These are phyloP conservation scores for Chloroclysta siterata DNA, from an alignment of 2,888 invertebrate genomes.

Conservation along the genomic window DNA sequence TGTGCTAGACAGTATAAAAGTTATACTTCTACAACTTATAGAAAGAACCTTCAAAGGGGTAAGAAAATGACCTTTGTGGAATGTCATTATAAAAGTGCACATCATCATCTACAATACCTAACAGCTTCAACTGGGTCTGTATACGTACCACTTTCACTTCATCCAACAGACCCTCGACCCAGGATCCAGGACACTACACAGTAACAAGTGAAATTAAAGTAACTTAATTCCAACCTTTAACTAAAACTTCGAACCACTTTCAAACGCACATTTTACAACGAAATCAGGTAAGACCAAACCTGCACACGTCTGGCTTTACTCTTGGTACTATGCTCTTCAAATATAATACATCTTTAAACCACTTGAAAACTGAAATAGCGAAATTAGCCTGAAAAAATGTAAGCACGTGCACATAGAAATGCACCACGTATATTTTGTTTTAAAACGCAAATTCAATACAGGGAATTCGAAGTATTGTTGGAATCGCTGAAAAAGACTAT, in stretches of 20 bases:
- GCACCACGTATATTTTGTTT: slow-evolving; percentile 55
- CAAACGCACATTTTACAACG: slow-evolving; percentile 55
- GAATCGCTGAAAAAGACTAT: slow-evolving; percentile 40
- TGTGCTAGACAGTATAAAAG: background rate
- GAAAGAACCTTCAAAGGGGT: slow-evolving; percentile 10
- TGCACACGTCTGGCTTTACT: slow-evolving; percentile 32
- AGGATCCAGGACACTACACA: slow-evolving; percentile 51
- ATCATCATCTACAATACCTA: slow-evolving; percentile 39
- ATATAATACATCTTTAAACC: slow-evolving; percentile 45
- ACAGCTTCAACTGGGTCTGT: background rate
- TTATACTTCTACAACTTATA: background rate
- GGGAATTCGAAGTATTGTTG: slow-evolving; percentile 29
- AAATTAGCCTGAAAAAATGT: slow-evolving; percentile 75
- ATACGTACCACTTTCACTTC: slow-evolving; percentile 79
- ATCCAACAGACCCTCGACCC: slow-evolving; percentile 60
- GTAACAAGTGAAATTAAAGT: slow-evolving; percentile 61
- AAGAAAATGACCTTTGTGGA: slow-evolving; percentile 54
- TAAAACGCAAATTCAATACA: slow-evolving; percentile 41
- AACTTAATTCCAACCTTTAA: slow-evolving; percentile 64
- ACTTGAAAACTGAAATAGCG: slow-evolving; percentile 59
- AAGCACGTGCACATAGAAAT: slow-evolving; percentile 81
- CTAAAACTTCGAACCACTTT: slow-evolving; percentile 59
- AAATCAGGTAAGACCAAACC: slow-evolving; percentile 43
- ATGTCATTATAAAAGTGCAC: slow-evolving; percentile 40
- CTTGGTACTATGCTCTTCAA: slow-evolving; percentile 41